Evolutionary conservation across 2,888 invertebrate species (phyloP).

Genomic region (Taenaris catops): DNA sequence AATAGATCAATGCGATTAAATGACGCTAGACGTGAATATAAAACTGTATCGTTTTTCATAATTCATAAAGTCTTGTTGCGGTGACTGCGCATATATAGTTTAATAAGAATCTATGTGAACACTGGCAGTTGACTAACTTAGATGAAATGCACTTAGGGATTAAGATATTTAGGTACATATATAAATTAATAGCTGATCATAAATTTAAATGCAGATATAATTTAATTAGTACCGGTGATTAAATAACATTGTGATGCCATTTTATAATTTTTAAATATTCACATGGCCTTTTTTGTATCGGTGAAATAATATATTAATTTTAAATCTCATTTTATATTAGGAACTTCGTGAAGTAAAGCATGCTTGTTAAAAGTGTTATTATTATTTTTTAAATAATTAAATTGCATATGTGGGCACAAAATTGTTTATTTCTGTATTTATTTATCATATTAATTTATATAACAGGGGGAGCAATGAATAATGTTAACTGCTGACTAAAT

Average conservation of each 20-base stretch:
- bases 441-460: not conserved
- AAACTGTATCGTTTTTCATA: not conserved
- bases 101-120: constrained; percentile 15
- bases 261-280: not conserved
- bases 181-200: constrained; percentile 5
- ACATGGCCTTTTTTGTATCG: constrained; percentile 1
- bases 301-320: constrained; percentile 14
- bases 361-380: constrained; percentile 44
- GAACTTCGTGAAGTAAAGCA: constrained; percentile 25
- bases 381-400: constrained; percentile 29
- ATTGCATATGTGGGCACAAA: constrained; percentile 37
- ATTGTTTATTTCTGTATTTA: constrained; percentile 18
- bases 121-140: constrained; percentile 17
- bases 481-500: constrained; percentile 16
- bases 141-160: constrained; percentile 19
- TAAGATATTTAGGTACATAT: constrained; percentile 6
- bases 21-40: not conserved
- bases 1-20: constrained; percentile 5
- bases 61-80: not conserved
- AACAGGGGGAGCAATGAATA: constrained; percentile 7
- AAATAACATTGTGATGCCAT: constrained; percentile 1
- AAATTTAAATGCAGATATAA: not conserved
- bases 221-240: not conserved
- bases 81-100: constrained; percentile 1
- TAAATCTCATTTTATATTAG: constrained; percentile 29